Conservation (phyloP, 2,888 invertebrate species). For the Athripsodes cinereus region DNA sequence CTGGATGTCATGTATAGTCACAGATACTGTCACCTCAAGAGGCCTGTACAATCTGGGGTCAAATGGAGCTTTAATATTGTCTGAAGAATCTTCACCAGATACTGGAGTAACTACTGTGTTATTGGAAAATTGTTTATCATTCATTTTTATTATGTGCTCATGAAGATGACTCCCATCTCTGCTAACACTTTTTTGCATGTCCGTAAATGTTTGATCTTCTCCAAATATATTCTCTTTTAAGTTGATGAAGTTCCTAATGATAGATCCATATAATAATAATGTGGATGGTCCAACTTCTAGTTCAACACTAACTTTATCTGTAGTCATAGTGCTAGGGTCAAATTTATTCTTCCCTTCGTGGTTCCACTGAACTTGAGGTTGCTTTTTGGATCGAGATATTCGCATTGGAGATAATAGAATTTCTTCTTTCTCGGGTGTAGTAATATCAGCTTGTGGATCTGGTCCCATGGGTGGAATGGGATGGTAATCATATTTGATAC, state of each 20-base stretch:
- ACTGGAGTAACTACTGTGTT: conserved; percentile 45
- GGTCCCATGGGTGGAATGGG: conserved; percentile 86
- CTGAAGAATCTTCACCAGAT: conserved; percentile 59
- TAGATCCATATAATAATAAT: conserved; percentile 84
- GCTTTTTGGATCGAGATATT: conserved; percentile 72
- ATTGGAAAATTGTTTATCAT: conserved; percentile 42
- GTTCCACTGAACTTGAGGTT: conserved; percentile 63
- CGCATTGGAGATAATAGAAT: conserved; percentile 86
- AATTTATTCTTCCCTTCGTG: conserved; percentile 67
- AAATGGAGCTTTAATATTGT: conserved; percentile 58
- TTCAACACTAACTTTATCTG: conserved; percentile 88
- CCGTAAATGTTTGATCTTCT: conserved; percentile 89
- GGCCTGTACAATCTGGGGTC: conserved; percentile 87
- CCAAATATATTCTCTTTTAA: conserved; percentile 97
- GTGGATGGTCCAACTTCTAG: conserved; percentile 93
- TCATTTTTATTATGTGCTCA: conserved; percentile 39
- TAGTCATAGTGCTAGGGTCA: conserved; percentile 76
- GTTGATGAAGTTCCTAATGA: conserved; percentile 83
- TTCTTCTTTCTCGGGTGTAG: conserved; percentile 93
- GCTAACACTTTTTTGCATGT: conserved; percentile 70
- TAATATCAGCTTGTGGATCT: conserved; percentile 84
- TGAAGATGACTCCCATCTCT: conserved; percentile 41
- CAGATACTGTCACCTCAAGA: conserved; percentile 83
- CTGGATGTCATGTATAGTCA: conserved; percentile 93
- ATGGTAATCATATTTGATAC: conserved; percentile 87